Evolutionary conservation across 2,797 vertebrate genomes (phyloP).

Genomic region (Phyllotis vaccarum): DNA sequence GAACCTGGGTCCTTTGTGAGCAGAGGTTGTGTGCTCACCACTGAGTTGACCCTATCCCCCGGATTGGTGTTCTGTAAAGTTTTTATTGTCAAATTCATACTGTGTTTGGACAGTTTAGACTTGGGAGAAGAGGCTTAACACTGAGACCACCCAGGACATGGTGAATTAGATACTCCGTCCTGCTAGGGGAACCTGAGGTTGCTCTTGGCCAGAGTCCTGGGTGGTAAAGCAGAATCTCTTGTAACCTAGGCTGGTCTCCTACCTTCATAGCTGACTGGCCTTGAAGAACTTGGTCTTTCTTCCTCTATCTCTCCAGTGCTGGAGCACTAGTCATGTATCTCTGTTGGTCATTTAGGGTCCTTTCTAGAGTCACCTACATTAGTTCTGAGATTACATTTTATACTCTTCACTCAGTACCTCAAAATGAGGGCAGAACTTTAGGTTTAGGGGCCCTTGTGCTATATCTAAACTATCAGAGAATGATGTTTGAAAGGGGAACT

Average conservation of each 20-base stretch:
- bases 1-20: neutral
- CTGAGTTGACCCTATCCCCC: neutral
- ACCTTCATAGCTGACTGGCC: neutral
- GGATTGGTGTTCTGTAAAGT: neutral
- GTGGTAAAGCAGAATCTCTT: neutral
- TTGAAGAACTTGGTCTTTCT: neutral
- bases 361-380: neutral
- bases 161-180: too few relatives aligned
- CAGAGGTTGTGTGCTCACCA: neutral
- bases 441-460: rapidly evolving
- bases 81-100: neutral
- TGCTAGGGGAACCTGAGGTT: neutral
- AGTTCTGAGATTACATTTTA: neutral
- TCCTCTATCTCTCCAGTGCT: neutral
- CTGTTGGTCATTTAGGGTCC: neutral
- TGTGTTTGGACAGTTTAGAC: neutral
- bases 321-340: neutral
- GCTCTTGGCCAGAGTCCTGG: neutral
- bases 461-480: too few relatives aligned
- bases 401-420: too few relatives aligned
- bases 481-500: neutral
- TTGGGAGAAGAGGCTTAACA: neutral
- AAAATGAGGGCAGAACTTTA: too few relatives aligned
- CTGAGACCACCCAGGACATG: neutral
- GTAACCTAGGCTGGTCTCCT: neutral